Percentiles rank a stretch among this genome's conserved stretches.
Conservation (phyloP, 2,888 invertebrate species). For the Pyrgus malvae region DNA sequence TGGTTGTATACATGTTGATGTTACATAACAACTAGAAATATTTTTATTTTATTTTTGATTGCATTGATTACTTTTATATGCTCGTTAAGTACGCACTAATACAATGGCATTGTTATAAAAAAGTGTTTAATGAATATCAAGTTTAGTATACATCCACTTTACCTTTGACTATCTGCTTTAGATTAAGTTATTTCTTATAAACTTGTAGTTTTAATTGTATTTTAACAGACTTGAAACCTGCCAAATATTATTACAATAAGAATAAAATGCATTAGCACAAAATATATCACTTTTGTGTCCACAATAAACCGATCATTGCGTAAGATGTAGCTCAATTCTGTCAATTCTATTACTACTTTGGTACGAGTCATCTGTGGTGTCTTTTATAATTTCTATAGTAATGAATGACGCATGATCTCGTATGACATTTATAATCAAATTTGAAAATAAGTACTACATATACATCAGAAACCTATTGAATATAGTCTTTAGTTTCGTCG, state of each 20-base stretch:
- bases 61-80: too few relatives aligned
- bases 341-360: constrained; percentile 8
- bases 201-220: constrained; percentile 9
- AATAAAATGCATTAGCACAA: constrained; percentile 42
- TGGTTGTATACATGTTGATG: constrained; percentile 12
- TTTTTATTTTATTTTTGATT: not conserved
- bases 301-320: constrained; percentile 2
- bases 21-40: not conserved
- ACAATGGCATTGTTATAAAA: not conserved
- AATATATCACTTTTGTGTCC: constrained; percentile 14
- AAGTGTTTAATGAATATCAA: not conserved
- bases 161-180: constrained; percentile 12
- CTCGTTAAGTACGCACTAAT: too few relatives aligned
- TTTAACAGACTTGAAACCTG: constrained; percentile 59
- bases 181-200: constrained; percentile 3
- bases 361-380: not conserved
- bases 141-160: constrained; percentile 8
- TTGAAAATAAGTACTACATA: too few relatives aligned
- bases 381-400: not conserved
- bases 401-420: constrained; percentile 14
- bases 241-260: constrained; percentile 66
- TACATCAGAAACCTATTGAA: too few relatives aligned
- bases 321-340: constrained; percentile 20
- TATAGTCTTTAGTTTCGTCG: too few relatives aligned
- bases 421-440: constrained; percentile 1